A percentile compares a stretch with the other conserved stretches of the same genome.
Evolutionary conservation across 1,140 invertebrate genomes (phyloP).

Genomic region (Amyelois transitella): DNA sequence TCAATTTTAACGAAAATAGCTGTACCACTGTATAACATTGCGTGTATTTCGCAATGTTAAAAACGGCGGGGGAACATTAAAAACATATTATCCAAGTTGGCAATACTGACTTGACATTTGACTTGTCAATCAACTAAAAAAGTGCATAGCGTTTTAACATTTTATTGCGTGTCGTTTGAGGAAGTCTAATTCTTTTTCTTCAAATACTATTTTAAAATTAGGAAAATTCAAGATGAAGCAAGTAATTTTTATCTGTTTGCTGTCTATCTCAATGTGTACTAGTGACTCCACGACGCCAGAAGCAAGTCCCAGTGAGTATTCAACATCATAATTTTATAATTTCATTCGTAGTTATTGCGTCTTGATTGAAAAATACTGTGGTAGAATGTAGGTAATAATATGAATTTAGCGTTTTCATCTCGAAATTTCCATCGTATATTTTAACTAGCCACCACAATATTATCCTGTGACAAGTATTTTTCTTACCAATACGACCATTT

Average conservation of each 20-base stretch:
- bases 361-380: background rate
- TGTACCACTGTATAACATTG: too few relatives aligned
- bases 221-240: background rate
- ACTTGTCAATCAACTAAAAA: background rate
- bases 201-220: background rate
- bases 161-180: background rate
- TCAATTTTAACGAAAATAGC: too few relatives aligned
- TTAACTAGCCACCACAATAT: too few relatives aligned
- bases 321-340: background rate
- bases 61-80: too few relatives aligned
- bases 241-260: background rate
- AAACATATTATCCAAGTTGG: background rate
- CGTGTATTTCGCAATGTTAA: too few relatives aligned
- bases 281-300: background rate
- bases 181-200: background rate
- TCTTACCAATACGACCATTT: too few relatives aligned
- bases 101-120: background rate
- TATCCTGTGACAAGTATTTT: too few relatives aligned
- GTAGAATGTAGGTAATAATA: too few relatives aligned
- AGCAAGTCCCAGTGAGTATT: background rate
- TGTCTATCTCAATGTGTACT: background rate
- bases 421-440: too few relatives aligned
- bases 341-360: background rate
- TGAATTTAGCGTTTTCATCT: too few relatives aligned
- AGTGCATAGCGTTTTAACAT: too few relatives aligned